Evolutionary conservation across 2,888 invertebrate species (phyloP), one percentile per base, ranked within the genome.

Genomic region (Drosophila seclusa): DNA sequence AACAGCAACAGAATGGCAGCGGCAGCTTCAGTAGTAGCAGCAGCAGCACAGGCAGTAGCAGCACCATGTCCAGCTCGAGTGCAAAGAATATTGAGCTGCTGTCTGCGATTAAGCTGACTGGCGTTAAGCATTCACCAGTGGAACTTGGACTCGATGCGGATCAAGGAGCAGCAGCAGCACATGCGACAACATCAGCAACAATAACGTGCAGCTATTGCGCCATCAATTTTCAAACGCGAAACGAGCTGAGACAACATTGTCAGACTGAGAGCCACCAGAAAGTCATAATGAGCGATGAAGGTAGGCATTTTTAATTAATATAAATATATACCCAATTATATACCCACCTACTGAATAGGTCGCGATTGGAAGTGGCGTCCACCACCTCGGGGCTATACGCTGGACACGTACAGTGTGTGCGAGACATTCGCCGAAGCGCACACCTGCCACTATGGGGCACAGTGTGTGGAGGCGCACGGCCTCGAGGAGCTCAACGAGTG

Each of bases 391-490:
- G 96, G 96, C 7, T 94, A 95, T 73, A 94, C 94, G 10, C 93
- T 95, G 29, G 95, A 96, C 78, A 94, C 95, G 8, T 96, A 96
- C 88, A 93, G 94, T 13, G 90, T 95, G 34, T 96, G 96, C 92
- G 94, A 95, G 82, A 94, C 94, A 85, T 95, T 94, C 92, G 91
- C 90, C 45, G 94, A 94, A 76, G 93, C 93, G 42, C 94, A 94
- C 52, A 93, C 93, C 49, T 97, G 96, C 90, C 94, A 95, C 55
- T 95, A 95, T 85, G 96, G 96, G 24, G 94, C 95, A 55, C 95
- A 96, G 87, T 97, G 97, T 91, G 95, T 96, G 13, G 95, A 96
- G 90, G 97, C 97, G 2, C 97, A 97, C 89, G 96, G 96, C 2
- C 92, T 94, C 29, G 95, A 95, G 55, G 97, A 97, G 91, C 92